Percentiles rank a stretch among this genome's conserved stretches.
Evolutionary conservation across 2,113 vertebrate species (phyloP).

Genomic region (Falco punctatus): DNA sequence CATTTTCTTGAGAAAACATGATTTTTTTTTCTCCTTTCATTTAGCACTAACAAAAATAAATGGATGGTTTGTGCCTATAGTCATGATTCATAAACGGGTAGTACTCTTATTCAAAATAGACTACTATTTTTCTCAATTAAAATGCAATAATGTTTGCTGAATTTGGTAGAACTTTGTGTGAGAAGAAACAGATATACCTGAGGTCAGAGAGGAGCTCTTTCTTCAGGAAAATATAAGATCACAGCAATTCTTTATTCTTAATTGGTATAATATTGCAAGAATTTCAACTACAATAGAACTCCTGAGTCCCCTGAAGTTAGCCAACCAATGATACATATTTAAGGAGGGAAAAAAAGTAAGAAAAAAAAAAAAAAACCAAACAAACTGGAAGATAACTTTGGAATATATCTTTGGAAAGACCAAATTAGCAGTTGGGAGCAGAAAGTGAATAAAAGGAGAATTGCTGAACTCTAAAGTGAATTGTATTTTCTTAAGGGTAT

Average conservation of each 20-base stretch:
- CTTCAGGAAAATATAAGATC: not conserved
- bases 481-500: not conserved
- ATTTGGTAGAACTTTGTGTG: not conserved
- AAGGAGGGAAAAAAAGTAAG: not conserved
- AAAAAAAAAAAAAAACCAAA: too few relatives aligned
- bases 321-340: not conserved
- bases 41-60: conserved; percentile 36
- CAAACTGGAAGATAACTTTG: not conserved
- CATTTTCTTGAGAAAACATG: not conserved
- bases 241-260: not conserved
- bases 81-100: conserved; percentile 10
- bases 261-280: not conserved
- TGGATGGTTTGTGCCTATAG: not conserved
- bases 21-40: not conserved
- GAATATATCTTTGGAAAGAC: not conserved
- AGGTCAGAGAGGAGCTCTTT: not conserved
- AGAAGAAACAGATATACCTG: not conserved
- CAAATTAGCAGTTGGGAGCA: not conserved
- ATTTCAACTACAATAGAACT: not conserved
- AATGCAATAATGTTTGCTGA: not conserved
- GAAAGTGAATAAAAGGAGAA: not conserved
- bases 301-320: not conserved
- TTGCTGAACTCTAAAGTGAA: not conserved
- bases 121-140: conserved; percentile 42
- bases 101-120: not conserved